Percentiles rank a stretch among this genome's conserved stretches.
Evolutionary conservation across 1,140 invertebrate species (phyloP).

Genomic region (Ptiloglossa arizonensis): DNA sequence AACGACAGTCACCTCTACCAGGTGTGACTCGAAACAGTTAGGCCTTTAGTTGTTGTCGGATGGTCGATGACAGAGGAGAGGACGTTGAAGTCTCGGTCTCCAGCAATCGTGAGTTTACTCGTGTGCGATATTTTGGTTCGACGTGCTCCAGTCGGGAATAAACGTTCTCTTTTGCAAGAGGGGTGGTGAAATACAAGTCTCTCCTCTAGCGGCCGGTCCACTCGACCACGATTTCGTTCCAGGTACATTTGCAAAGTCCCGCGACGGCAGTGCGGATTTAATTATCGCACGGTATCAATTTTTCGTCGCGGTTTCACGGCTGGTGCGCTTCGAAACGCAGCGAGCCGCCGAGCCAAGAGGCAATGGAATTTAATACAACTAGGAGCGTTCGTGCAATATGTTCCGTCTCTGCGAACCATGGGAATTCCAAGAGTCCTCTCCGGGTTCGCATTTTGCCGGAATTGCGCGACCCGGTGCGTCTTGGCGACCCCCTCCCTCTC

Average conservation of each 20-base stretch:
- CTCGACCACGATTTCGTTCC: neutral
- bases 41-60: too few relatives aligned
- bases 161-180: too few relatives aligned
- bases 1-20: too few relatives aligned
- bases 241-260: too few relatives aligned
- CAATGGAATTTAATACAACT: slow-evolving; percentile 27
- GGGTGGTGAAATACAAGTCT: too few relatives aligned
- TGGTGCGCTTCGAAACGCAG: neutral
- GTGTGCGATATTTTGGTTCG: too few relatives aligned
- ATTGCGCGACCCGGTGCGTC: neutral
- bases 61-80: too few relatives aligned
- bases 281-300: slow-evolving; percentile 17
- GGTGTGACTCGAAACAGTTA: too few relatives aligned
- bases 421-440: neutral
- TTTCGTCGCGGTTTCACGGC: neutral
- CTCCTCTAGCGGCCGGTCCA: neutral
- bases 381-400: neutral
- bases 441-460: neutral
- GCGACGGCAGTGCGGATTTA: neutral
- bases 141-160: too few relatives aligned
- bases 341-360: neutral
- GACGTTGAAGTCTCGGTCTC: too few relatives aligned
- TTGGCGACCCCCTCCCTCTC: too few relatives aligned
- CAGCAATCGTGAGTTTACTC: too few relatives aligned
- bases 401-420: neutral